Conservation (phyloP, 2,113 vertebrate genomes). For the human (Homo sapiens) region DNA sequence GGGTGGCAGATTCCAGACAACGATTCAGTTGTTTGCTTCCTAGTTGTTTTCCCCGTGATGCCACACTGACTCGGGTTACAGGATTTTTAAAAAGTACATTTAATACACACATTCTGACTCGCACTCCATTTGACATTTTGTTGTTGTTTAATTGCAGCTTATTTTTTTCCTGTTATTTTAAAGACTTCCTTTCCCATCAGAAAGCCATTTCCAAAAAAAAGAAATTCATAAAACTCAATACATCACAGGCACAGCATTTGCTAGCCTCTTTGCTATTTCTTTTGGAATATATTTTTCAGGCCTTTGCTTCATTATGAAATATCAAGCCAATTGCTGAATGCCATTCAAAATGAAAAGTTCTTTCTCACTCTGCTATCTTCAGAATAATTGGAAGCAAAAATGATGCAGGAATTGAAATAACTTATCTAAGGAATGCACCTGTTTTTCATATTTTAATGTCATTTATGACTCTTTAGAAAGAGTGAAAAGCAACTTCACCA, state of each 20-base stretch:
- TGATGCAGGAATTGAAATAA: constrained; percentile 59
- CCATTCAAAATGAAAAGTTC: constrained; percentile 54
- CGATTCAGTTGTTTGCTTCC: neutral
- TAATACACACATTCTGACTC: neutral
- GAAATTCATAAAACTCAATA: neutral
- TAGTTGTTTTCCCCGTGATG: neutral
- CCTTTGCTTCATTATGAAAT: constrained; percentile 55
- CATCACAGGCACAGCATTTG: constrained; percentile 5
- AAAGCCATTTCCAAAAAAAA: neutral
- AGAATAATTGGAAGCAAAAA: constrained; percentile 64
- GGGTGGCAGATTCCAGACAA: neutral
- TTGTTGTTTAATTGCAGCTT: neutral
- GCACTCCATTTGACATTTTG: neutral
- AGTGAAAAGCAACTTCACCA: neutral
- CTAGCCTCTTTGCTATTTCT: neutral
- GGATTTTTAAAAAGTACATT: neutral
- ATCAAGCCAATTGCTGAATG: constrained; percentile 55
- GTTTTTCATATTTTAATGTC: constrained; percentile 59
- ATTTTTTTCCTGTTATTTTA: neutral
- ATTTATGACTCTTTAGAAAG: constrained; percentile 50
- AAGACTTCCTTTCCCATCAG: neutral
- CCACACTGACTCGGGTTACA: neutral
- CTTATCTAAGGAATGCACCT: constrained; percentile 62
- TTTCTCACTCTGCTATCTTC: constrained; percentile 56
- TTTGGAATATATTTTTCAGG: constrained; percentile 47